Conservation (phyloP, 2,797 vertebrate species). For the Amblyopsis hoosieri region DNA sequence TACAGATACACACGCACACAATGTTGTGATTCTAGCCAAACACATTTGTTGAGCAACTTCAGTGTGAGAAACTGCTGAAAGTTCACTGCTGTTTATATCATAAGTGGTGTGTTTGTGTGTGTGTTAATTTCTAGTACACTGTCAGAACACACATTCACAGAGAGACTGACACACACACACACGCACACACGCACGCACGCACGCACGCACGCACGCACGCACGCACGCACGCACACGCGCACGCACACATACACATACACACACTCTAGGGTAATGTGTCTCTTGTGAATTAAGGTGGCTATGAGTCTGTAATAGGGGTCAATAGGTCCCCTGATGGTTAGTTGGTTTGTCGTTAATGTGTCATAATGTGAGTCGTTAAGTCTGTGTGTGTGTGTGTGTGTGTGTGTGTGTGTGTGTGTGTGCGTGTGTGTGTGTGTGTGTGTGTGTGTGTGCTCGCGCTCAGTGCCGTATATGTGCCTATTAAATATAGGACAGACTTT, state of each 20-base stretch:
- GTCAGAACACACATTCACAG: neutral
- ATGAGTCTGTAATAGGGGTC: slow-evolving; percentile 64
- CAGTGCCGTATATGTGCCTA: slow-evolving; percentile 29
- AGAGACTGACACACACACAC: neutral
- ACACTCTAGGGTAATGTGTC: slow-evolving; percentile 40
- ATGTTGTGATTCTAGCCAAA: neutral
- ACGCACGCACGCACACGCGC: too few relatives aligned
- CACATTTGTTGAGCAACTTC: too few relatives aligned
- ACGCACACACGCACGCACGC: neutral
- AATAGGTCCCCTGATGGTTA: slow-evolving; percentile 60
- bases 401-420: neutral
- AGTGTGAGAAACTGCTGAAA: too few relatives aligned
- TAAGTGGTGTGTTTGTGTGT: too few relatives aligned
- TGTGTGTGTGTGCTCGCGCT: neutral
- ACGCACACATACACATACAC: neutral
- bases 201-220: neutral
- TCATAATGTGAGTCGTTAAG: slow-evolving; percentile 38
- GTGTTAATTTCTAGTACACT: neutral
- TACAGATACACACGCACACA: neutral
- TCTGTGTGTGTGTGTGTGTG: neutral
- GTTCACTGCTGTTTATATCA: too few relatives aligned
- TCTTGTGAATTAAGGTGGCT: slow-evolving; percentile 50
- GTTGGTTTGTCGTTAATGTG: slow-evolving; percentile 55
- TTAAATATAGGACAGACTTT: slow-evolving; percentile 7
- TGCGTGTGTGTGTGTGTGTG: neutral